Base-by-base conservation (phyloP, 1,140 invertebrate genomes). In the Camponotus vicinus region DNA sequence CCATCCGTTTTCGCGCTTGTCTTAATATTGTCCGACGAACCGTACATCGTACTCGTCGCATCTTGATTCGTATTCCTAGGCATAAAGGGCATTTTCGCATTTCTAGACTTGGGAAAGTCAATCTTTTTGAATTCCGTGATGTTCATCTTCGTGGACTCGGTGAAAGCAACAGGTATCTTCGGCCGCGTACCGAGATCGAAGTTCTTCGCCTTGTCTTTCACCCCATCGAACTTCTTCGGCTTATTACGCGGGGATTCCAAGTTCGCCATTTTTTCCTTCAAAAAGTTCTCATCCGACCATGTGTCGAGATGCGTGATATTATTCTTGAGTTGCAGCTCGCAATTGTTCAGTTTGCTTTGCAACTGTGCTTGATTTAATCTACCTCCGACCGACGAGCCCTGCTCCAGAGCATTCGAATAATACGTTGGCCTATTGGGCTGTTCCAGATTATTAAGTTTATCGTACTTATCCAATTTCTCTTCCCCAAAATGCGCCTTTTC, bases 391-490 rank as follows among this genome's bases (percentile, higher is more conserved):
- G 71, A 76, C 2, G 71, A 82, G 67, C 79, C 11, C 45, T 84
- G 83, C 57, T 95, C 94, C 8, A 92, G 92, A 21, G 93, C 91
- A 52, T 93, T 93, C 0, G 90, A 93, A 63, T 90, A 94, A 69
- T 85, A 92, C 0, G 78, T 86, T 0, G 91, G 86, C n/a, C 91
- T 92, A 0, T 91, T 90, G 0, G 91, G 73, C 2, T 94, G 92
- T 57, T 95, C 94, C 3, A 95, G 52, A 69, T 94, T 94, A 64
- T 94, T 94, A 2, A 94, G 92, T 69, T 93, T 94, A 0, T 93
- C 91, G 2, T 87, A 91, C 9, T 91, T 92, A 8, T 94, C 92
- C 1, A 91, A 63, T 49, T 92, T 92, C 0, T 93, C 92, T 0
- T 94, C 91, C 0, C 86, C 82, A 3, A 93, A 89, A 78, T 87